Base-by-base conservation (phyloP, 2,797 vertebrate genomes). In the Numenius phaeopus region DNA sequence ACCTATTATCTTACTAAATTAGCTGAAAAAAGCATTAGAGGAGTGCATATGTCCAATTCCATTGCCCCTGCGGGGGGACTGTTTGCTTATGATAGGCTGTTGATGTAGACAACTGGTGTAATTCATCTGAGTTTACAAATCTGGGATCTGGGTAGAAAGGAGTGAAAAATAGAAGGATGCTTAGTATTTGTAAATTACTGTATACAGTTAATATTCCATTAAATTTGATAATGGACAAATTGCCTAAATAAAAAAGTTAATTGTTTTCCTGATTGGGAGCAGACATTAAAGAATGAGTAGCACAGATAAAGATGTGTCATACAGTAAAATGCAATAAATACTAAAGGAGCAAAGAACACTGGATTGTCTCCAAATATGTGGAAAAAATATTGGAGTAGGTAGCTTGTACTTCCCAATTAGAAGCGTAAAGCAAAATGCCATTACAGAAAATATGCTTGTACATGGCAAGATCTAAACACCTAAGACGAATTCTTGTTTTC, bases 61-160 rank as follows among this genome's bases (percentile, higher is more conserved):
- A 9, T 5, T 80, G n/a, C 29, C 11, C 26, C 32, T 77, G 59
- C 67, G 23, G 54, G 61, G 55, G 29, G 9, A 13, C 58, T 59
- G 17, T 67, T 67, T 22, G 12, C 24, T 64, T 54, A 6, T 3
- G 23, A 10, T 55, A 24, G 0, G 10, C 2, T 4, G 5, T 9
- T 73, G 16, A 88, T 49, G 50, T n/a, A n/a, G 34, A 47, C 11
- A 66, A 49, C 49, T 4, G 3, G 5, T 47, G 19, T 77, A 8
- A 70, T 73, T 76, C 69, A 27, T 59, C 49, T 14, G 34, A 55
- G 44, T 47, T 90, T 39, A 44, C 40, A 52, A 21, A 37, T n/a
- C 4, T 8, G 34, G 58, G 11, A 10, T 77, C 21, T 83, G 44
- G 12, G 29, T 82, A 29, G 72, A 67, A 89, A 14, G 1, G 10